These are phyloP conservation scores for Flexamia atlantica DNA, from an alignment of 2,888 invertebrate genomes.

Conservation along the genomic window DNA sequence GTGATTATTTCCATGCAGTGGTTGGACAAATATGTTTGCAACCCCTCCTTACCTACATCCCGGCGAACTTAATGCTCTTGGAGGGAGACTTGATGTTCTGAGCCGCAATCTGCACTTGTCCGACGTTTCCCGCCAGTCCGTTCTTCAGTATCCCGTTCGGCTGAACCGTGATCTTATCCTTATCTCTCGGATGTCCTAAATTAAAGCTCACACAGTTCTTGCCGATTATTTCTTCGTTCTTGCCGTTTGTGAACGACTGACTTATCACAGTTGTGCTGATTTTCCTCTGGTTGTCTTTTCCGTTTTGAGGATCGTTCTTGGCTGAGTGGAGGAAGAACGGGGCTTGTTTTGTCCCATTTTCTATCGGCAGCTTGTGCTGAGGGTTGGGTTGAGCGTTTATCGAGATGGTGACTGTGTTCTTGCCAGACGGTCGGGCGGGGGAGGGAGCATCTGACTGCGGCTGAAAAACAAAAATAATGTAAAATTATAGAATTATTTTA, in stretches of 20 bases:
- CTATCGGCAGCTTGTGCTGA: constrained; percentile 6
- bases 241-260: constrained; percentile 53
- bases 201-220: constrained; percentile 68
- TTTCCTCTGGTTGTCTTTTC: constrained; percentile 44
- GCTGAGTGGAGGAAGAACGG: constrained; percentile 55
- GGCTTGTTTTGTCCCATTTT: constrained; percentile 43
- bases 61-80: constrained; percentile 69
- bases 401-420: constrained; percentile 63
- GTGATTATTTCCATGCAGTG: no score
- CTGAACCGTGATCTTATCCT: constrained; percentile 66
- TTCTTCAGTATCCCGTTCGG: constrained; percentile 78
- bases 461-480: neutral
- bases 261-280: constrained; percentile 63
- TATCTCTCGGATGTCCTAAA: constrained; percentile 63
- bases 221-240: constrained; percentile 59
- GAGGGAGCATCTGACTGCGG: constrained; percentile 8
- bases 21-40: no score
- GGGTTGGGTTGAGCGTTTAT: constrained; percentile 60
- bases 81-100: constrained; percentile 62
- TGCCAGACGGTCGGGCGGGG: constrained; percentile 21
- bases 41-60: constrained; percentile 65
- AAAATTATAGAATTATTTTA: no score
- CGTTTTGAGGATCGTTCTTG: constrained; percentile 12
- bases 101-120: constrained; percentile 66
- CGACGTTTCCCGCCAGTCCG: constrained; percentile 71